Conservation (phyloP, 2,797 vertebrate genomes). For the Pteropus rufus region DNA sequence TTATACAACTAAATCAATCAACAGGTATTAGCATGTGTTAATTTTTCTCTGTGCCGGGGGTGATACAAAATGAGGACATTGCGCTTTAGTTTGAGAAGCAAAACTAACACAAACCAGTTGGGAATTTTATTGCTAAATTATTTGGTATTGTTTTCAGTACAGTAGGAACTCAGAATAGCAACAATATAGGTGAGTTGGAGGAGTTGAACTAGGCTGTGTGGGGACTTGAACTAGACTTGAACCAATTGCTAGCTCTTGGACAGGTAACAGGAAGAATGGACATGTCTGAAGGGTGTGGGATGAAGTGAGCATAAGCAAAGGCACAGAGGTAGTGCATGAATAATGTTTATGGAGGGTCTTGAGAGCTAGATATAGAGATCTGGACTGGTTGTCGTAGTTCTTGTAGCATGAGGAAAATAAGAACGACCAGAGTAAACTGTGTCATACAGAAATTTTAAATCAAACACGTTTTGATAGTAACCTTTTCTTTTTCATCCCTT, state of each 20-base stretch:
- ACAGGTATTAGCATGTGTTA: not conserved
- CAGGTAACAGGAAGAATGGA: not conserved
- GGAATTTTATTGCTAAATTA: not conserved
- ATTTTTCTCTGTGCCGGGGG: not conserved
- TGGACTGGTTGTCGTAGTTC: not conserved
- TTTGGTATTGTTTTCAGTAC: not conserved
- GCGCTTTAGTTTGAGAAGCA: not conserved
- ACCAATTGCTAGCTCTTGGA: not conserved
- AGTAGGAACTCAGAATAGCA: slow-evolving; percentile 35
- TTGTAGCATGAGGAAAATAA: not conserved
- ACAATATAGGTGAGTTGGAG: not conserved
- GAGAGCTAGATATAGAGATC: not conserved
- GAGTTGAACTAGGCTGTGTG: not conserved
- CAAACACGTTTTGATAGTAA: slow-evolving; percentile 39
- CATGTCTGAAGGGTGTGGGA: not conserved
- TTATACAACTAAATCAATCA: not conserved
- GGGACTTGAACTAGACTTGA: not conserved
- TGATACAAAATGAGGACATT: slow-evolving; percentile 17
- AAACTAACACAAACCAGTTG: not conserved
- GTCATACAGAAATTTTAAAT: not conserved
- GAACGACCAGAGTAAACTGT: not conserved
- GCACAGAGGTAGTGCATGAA: not conserved
- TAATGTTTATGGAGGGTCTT: not conserved
- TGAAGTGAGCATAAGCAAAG: not conserved
- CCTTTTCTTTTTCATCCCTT: slow-evolving; percentile 33